Evolutionary conservation across 2,888 invertebrate genomes (phyloP), one percentile per base, ranked within the genome.

Genomic region (Cactoblastis cactorum): DNA sequence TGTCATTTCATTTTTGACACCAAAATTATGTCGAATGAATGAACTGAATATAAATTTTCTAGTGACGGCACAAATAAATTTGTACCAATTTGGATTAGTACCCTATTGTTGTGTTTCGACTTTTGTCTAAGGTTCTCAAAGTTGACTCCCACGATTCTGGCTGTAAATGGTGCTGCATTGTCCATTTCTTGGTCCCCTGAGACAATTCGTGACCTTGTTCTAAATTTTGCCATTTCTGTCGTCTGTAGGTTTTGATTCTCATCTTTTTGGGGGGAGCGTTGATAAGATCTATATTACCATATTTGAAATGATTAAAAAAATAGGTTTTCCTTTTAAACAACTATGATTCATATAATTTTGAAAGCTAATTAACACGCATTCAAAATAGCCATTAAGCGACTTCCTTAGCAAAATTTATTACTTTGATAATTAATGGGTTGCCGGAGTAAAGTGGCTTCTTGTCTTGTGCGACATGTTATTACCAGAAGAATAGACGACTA

Each of bases 121-220:
- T 67, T 71, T 63, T 57, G 75, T 70, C 61, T 71, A 67, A 65
- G 62, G 64, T 74, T 77, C 76, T 71, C 72, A 80, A 81, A 80
- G 77, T 74, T 73, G 63, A 73, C 74, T 88, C 88, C 74, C 88
- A 87, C 84, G 82, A 73, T 76, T 61, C 59, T 58, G 61, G 60
- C 71, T 66, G 62, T 67, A 73, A 75, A 77, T 73, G 73, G 75
- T 72, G 64, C 63, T 63, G 77, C 67, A 84, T 86, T 86, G 84
- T 88, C 78, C 75, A 67, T 63, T 69, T 58, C 66, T 63, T 64
- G 67, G 71, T 73, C 69, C 68, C 72, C 74, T 82, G 80, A 81
- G 80, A 84, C 78, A 78, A 74, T 82, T 80, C 76, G 79, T 83
- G 81, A 81, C 85, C 86, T 81, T 83, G 85, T 84, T 86, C 83